These are phyloP conservation scores for Cheilosia variabilis DNA, from an alignment of 2,888 invertebrate genomes.

Conservation along the genomic window DNA sequence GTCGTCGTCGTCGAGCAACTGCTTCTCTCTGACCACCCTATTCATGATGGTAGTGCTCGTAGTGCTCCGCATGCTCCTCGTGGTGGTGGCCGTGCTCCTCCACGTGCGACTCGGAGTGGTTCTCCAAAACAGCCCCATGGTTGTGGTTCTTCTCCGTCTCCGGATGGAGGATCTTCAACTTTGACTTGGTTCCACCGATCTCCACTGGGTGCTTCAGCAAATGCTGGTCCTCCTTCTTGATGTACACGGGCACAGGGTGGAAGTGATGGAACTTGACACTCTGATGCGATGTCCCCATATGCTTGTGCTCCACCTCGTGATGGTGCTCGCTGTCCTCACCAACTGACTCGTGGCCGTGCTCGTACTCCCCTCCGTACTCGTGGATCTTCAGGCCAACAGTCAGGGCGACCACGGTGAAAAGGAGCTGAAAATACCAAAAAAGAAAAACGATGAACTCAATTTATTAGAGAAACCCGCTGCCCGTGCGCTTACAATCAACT, in stretches of 20 bases:
- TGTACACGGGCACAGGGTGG: slow-evolving; percentile 88
- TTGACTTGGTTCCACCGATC: slow-evolving; percentile 86
- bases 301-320: slow-evolving; percentile 87
- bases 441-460: background rate
- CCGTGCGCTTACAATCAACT: slow-evolving; percentile 80
- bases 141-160: slow-evolving; percentile 86
- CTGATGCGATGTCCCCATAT: slow-evolving; percentile 89
- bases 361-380: slow-evolving; percentile 73
- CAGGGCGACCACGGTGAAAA: slow-evolving; percentile 75
- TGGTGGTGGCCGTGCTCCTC: slow-evolving; percentile 81
- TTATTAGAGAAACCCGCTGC: slow-evolving; percentile 19
- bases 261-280: slow-evolving; percentile 89
- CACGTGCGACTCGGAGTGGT: slow-evolving; percentile 84
- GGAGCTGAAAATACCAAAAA: slow-evolving; percentile 77
- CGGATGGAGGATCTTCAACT: slow-evolving; percentile 86
- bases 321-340: slow-evolving; percentile 85
- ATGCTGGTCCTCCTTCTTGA: slow-evolving; percentile 88
- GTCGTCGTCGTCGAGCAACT: background rate
- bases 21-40: slow-evolving; percentile 35
- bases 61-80: slow-evolving; percentile 80
- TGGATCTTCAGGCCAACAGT: slow-evolving; percentile 57
- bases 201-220: slow-evolving; percentile 87
- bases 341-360: slow-evolving; percentile 78
- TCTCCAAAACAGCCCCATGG: slow-evolving; percentile 86
- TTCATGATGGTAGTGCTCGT: slow-evolving; percentile 81